Base-by-base conservation (phyloP, 1,140 invertebrate genomes). In the Lineus longissimus region DNA sequence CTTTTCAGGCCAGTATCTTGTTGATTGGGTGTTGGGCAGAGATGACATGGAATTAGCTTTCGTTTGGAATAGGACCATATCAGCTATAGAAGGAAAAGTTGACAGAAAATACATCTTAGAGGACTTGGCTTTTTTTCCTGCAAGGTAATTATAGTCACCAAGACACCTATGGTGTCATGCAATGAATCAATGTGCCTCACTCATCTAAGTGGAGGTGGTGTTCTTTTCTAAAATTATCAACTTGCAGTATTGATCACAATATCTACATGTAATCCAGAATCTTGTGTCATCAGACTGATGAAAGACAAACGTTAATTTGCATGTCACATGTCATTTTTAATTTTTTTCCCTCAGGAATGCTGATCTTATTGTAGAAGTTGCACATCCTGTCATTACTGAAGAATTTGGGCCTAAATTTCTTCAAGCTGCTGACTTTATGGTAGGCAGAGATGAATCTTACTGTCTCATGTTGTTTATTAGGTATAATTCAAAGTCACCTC, bases 281-380 rank as follows among this genome's bases (percentile, higher is more conserved):
- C 40, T 13, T 11, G 40, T 11, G 11, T 43, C 40, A 43, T 43
- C 11, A 13, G 19, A 43, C 11, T 43, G 40, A 43, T 25, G 55
- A 54, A 41, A 13, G 27, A 19, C 31, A n/a, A 63, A 13, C 63
- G 9, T 23, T 29, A 54, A 7, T 30, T 54, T 17, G 61, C 17
- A 36, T 25, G 17, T 51, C 40, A 64, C 6, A 13, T 9, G 19
- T 36, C 11, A 17, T 64, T 17, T 54, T 64, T 15, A 9, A 11
- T 55, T 40, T 36, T 57, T 58, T n/a, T n/a, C 63, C 31, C 58
- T 23, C 29, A 81, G 76, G 59, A 70, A 78, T 17, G 79, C 85
- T 31, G 86, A 88, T 67, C 66, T 88, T 13, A 84, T 87, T 61
- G 83, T 87, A 17, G 86, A 87, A 76, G 87, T 87, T 0, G 84